phyloP scores from a whole-genome alignment of 2,113 vertebrate genomes.

The Engystomops pustulosus region DNA sequence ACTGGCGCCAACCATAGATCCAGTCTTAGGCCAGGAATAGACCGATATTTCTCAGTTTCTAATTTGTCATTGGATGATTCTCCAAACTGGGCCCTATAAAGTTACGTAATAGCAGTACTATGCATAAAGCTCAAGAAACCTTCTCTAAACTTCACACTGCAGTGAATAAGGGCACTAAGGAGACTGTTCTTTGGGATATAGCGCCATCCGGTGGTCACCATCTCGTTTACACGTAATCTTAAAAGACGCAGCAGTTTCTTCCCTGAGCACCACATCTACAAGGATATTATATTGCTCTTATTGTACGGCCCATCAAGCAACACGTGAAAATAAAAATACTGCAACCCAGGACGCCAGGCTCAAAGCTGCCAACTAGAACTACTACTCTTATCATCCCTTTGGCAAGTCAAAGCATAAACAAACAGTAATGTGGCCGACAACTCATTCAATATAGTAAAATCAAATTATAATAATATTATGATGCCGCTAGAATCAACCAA shows the following conservation, averaged over 20 bases:
- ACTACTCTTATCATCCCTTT: background rate
- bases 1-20: too few species aligned
- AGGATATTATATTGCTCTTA: background rate
- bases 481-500: background rate
- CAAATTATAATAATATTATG: too few species aligned
- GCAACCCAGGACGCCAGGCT: background rate
- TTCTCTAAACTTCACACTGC: background rate
- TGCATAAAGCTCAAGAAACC: background rate
- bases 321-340: background rate
- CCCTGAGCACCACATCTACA: background rate
- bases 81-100: too few species aligned
- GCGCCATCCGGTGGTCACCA: background rate
- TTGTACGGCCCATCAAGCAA: background rate
- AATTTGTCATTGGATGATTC: too few species aligned
- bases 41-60: too few species aligned
- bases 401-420: background rate
- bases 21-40: too few species aligned
- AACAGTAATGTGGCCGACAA: background rate
- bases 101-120: background rate
- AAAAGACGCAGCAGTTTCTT: background rate
- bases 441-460: background rate
- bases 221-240: background rate
- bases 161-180: background rate
- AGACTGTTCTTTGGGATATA: background rate
- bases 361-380: background rate